Percentiles rank a stretch among this genome's conserved stretches.
phyloP scores from a whole-genome alignment of 1,140 invertebrate species.

The Drosophila nannoptera region DNA sequence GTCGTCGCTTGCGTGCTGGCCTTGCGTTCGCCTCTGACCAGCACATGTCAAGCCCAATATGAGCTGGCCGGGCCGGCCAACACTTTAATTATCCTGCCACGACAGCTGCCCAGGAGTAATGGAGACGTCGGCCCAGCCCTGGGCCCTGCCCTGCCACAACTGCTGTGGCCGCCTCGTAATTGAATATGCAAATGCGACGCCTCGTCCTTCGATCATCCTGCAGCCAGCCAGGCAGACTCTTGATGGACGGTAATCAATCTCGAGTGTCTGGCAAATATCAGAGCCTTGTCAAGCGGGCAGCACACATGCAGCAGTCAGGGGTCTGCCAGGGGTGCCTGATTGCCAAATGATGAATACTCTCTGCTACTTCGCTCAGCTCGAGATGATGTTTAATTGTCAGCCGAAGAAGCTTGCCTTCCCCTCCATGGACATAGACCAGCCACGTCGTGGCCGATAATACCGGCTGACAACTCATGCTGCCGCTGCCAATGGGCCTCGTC shows the following conservation, averaged over 20 bases:
- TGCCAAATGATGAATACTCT: no score
- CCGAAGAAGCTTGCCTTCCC: no score
- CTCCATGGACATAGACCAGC: constrained; percentile 49
- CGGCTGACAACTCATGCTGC: not conserved
- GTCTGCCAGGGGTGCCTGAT: no score
- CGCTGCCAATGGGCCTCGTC: not conserved
- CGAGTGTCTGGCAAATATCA: constrained; percentile 79
- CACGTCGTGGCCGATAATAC: constrained; percentile 39
- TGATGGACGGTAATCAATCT: constrained; percentile 79
- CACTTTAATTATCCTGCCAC: constrained; percentile 9
- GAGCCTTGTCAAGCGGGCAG: constrained; percentile 72
- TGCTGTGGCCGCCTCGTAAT: constrained; percentile 45
- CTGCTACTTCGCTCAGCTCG: no score
- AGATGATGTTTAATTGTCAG: no score
- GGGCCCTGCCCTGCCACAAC: not conserved
- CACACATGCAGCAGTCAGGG: constrained; percentile 22
- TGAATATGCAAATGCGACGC: constrained; percentile 67
- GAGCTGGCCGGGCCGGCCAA: constrained; percentile 8
- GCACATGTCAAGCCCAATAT: constrained; percentile 37
- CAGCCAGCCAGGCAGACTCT: constrained; percentile 31
- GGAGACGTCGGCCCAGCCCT: constrained; percentile 7
- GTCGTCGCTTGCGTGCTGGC: not conserved
- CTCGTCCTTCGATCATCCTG: constrained; percentile 70
- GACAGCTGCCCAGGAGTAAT: constrained; percentile 33
- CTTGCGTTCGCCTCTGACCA: constrained; percentile 37